Evolutionary conservation across 1,140 invertebrate genomes (phyloP), one percentile per base, ranked within the genome.

Genomic region (Holcopasites calliopsidis): DNA sequence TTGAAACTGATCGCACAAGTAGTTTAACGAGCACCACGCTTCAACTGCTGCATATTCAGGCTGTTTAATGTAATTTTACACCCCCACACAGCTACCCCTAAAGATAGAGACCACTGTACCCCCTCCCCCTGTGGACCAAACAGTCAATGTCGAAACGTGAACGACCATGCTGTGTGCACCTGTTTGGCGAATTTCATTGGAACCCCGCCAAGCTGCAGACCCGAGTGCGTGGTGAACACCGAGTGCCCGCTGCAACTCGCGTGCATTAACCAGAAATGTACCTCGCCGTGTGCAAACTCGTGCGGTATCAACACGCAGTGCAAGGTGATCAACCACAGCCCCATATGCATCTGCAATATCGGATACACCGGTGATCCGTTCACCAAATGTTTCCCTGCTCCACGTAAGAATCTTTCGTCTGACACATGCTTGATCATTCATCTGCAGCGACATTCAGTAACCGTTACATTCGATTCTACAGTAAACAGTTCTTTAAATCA

Each of bases 121-220:
- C 94, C 94, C 44, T 93, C 93, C 44, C 94, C 94, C 33, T 95
- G 95, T 88, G 95, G 95, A 64, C 93, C 94, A 35, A 95, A 95
- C 86, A 94, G 94, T 79, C 89, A 93, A 42, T 97, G 96, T 84
- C 91, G 93, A 35, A 91, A 92, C 28, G 89, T 93, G 47, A 94
- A 94, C 68, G 92, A 92, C 18, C 93, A 92, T 77, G 94, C 93
- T 7, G 93, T 94, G 50, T 95, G 95, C 76, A 93, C 93, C 38
- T 96, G 95, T 83, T 88, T 94, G 5, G 90, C 92, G 7, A 93
- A 94, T 57, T 95, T 94, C 83, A 71, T 85, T 33, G 90, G 91
- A 44, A 88, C 52, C 52, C 87, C 91, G 52, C 88, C 89, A 31
- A 85, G 84, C 52, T 92, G 92, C 82, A 78, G 92, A 82, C 87